phyloP scores from a whole-genome alignment of 2,113 vertebrate genomes.

The Junco hyemalis region DNA sequence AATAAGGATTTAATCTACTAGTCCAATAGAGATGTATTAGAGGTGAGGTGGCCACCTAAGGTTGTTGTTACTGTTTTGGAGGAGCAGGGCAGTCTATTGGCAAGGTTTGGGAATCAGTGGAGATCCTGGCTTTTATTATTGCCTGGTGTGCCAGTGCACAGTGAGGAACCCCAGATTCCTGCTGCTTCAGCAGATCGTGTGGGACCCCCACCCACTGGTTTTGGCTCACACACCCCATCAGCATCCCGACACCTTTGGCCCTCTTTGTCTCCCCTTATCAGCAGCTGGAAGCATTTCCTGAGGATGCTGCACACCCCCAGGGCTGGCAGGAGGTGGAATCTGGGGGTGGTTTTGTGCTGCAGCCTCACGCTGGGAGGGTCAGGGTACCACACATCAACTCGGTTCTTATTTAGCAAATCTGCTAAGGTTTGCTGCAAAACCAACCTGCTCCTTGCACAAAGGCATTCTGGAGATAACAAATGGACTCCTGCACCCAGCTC shows the following conservation, averaged over 20 bases:
- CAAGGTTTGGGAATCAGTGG: background rate
- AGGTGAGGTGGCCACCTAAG: background rate
- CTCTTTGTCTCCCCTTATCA: background rate
- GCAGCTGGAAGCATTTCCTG: background rate
- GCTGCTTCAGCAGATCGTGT: background rate
- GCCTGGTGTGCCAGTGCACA: background rate
- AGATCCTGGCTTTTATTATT: background rate
- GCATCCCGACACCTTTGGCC: background rate
- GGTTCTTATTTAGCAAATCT: background rate
- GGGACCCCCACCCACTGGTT: fast-evolving
- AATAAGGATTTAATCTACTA: background rate
- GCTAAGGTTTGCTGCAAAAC: background rate
- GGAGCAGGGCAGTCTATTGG: background rate
- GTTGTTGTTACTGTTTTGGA: background rate
- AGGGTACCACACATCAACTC: background rate
- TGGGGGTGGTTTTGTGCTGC: background rate
- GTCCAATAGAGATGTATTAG: background rate
- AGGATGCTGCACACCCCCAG: background rate
- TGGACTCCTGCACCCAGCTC: background rate
- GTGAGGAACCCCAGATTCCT: background rate
- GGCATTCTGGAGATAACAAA: background rate
- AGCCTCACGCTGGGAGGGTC: fast-evolving
- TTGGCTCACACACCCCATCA: background rate
- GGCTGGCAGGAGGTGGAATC: background rate
- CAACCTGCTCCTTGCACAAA: background rate